phyloP scores from a whole-genome alignment of 2,113 vertebrate species.

The rat (Rattus norvegicus) region GRCr8 NC_086022.1:93999001-93999500 shows the following conservation, averaged over 20 bases:
- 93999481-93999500: neutral
- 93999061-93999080: neutral
- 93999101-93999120: neutral
- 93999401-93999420: neutral
- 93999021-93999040: neutral
- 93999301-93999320: neutral
- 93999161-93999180: neutral
- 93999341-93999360: too few relatives aligned
- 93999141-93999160: neutral
- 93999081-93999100: neutral
- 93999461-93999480: neutral
- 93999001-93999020: neutral
- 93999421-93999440: too few relatives aligned
- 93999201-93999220: slow-evolving; percentile 17
- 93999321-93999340: neutral
- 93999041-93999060: neutral
- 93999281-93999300: neutral
- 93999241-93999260: neutral
- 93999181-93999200: neutral
- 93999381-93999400: neutral
- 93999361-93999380: too few relatives aligned
- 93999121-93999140: neutral
- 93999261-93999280: neutral
- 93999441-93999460: neutral
- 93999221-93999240: neutral